These are phyloP conservation scores for Eupithecia subfuscata DNA, from an alignment of 2,888 invertebrate species.

Conservation along the genomic window DNA sequence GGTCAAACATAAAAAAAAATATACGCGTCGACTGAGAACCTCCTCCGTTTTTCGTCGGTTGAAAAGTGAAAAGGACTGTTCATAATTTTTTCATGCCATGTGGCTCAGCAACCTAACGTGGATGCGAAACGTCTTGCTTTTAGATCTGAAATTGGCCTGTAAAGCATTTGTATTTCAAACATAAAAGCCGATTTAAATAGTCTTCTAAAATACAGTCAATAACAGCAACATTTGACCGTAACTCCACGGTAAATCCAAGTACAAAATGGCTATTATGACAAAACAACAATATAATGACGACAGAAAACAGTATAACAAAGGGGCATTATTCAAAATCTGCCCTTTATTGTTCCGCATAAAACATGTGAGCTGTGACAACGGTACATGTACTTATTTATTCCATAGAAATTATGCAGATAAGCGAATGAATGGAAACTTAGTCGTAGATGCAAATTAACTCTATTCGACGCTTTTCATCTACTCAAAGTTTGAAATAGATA, in stretches of 20 bases:
- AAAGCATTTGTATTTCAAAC: neutral
- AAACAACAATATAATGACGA: constrained; percentile 66
- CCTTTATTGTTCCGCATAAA: constrained; percentile 77
- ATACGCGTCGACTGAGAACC: too few species aligned
- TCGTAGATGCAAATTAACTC: constrained; percentile 78
- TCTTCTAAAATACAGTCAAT: constrained; percentile 31
- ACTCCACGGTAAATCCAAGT: constrained; percentile 40
- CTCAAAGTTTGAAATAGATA: constrained; percentile 71
- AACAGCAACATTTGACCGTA: constrained; percentile 27
- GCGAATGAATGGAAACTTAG: constrained; percentile 80
- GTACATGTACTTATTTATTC: constrained; percentile 70
- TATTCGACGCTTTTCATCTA: constrained; percentile 71
- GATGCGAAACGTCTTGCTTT: too few species aligned
- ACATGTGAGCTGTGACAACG: constrained; percentile 74
- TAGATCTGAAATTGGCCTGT: neutral
- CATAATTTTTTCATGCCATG: neutral
- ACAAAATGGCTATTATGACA: constrained; percentile 51
- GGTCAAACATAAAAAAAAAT: too few species aligned
- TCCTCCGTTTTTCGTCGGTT: too few species aligned
- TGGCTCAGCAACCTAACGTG: neutral
- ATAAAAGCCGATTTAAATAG: neutral
- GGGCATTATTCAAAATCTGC: constrained; percentile 76
- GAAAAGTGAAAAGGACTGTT: neutral
- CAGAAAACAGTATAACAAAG: constrained; percentile 71
- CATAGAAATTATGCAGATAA: constrained; percentile 81